These are phyloP conservation scores for Gymnorhina tibicen DNA, from an alignment of 2,113 vertebrate species.

Conservation along the genomic window DNA sequence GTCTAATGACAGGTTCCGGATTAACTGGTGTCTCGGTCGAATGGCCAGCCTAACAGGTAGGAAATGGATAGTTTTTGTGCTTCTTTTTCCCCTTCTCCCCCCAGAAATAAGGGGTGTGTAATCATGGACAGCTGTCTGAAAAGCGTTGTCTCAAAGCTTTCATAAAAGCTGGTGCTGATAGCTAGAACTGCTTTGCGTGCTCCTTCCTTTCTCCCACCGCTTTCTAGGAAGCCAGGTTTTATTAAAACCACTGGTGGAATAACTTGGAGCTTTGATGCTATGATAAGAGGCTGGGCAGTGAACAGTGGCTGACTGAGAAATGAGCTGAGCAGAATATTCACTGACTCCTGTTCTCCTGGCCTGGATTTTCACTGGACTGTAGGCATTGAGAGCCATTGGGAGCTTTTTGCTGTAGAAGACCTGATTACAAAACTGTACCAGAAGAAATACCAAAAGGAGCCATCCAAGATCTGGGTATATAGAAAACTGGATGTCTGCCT, in stretches of 20 bases:
- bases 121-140: background rate
- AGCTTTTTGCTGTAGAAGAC: slow-evolving; percentile 71
- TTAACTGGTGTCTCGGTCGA: slow-evolving; percentile 74
- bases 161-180: background rate
- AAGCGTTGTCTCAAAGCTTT: background rate
- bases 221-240: background rate
- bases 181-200: background rate
- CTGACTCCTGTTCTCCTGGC: background rate
- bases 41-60: slow-evolving; percentile 67
- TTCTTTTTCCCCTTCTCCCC: background rate
- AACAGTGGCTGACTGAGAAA: background rate
- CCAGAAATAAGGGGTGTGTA: background rate
- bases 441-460: slow-evolving; percentile 71
- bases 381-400: slow-evolving; percentile 57
- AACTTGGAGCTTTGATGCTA: background rate
- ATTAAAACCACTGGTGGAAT: background rate
- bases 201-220: background rate
- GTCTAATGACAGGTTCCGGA: slow-evolving; percentile 66
- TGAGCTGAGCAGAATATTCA: background rate
- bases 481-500: slow-evolving; percentile 66
- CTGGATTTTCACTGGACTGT: background rate
- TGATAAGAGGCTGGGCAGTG: background rate
- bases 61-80: background rate
- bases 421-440: slow-evolving; percentile 67
- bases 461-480: slow-evolving; percentile 69